phyloP scores from a whole-genome alignment of 2,113 vertebrate species.

The Uropsilus gracilis region DNA sequence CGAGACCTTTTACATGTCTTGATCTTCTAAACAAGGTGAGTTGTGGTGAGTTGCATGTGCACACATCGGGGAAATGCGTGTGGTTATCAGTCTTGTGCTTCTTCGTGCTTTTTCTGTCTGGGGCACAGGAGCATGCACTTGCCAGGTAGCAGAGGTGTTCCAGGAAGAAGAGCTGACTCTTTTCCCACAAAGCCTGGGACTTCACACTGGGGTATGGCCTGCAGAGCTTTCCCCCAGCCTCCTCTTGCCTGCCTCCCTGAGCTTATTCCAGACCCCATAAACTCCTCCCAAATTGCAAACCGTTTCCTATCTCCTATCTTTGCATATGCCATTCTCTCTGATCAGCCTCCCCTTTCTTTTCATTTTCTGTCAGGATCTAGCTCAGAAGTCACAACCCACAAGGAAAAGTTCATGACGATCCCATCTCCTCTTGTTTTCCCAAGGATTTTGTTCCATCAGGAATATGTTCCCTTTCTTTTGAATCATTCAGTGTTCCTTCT shows the following conservation, averaged over 20 bases:
- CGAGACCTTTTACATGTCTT: neutral
- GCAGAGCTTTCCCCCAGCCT: neutral
- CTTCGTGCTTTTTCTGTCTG: neutral
- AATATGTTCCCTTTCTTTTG: neutral
- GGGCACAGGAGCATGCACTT: fast-evolving
- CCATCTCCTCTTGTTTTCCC: neutral
- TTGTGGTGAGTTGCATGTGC: neutral
- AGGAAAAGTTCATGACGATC: neutral
- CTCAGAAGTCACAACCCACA: neutral
- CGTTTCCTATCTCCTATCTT: neutral
- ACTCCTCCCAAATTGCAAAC: neutral
- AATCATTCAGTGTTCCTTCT: neutral
- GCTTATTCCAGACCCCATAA: neutral
- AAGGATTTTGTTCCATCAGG: neutral
- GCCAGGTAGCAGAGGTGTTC: neutral
- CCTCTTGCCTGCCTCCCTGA: neutral
- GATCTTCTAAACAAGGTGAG: neutral
- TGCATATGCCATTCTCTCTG: neutral
- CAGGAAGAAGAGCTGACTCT: neutral
- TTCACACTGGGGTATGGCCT: neutral
- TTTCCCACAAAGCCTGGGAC: neutral
- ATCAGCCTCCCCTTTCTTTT: neutral
- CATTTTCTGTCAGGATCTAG: neutral
- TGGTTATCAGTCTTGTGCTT: neutral
- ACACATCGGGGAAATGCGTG: neutral